Percentiles rank a stretch among this genome's conserved stretches.
Conservation (phyloP, 2,797 vertebrate species). For the Squalus acanthias region DNA sequence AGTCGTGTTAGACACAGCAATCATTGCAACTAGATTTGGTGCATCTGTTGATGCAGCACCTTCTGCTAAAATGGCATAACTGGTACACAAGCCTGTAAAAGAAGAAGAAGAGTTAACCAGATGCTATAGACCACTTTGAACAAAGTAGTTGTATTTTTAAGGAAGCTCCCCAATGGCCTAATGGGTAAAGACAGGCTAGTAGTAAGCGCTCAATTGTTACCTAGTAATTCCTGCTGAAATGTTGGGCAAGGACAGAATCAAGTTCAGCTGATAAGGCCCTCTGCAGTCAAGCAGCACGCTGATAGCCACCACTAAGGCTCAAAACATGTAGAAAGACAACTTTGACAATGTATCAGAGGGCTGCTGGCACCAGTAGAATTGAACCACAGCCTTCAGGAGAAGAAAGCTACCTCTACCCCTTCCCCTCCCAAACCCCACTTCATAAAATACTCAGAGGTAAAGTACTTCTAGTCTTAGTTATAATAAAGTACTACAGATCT, state of each 20-base stretch:
- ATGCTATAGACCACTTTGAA: background rate
- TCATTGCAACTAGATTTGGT: background rate
- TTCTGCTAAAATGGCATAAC: background rate
- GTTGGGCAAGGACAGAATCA: background rate
- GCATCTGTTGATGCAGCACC: background rate
- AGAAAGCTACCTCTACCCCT: background rate
- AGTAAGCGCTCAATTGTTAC: background rate
- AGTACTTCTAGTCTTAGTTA: background rate
- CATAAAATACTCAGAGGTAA: no score
- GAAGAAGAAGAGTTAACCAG: background rate
- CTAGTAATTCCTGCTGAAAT: background rate
- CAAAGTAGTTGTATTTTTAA: background rate
- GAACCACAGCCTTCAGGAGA: no score
- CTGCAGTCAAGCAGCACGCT: background rate
- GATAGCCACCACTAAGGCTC: background rate
- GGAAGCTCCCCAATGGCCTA: no score
- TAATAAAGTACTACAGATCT: background rate
- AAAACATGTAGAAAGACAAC: background rate
- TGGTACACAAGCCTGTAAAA: background rate
- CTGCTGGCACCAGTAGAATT: no score
- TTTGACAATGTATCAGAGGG: no score
- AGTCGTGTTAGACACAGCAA: background rate
- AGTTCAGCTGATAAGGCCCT: background rate
- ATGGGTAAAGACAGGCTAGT: background rate
- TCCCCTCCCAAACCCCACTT: background rate